A percentile compares a stretch with the other conserved stretches of the same genome.
Conservation (phyloP, 2,113 vertebrate species). For the Hoplias malabaricus region DNA sequence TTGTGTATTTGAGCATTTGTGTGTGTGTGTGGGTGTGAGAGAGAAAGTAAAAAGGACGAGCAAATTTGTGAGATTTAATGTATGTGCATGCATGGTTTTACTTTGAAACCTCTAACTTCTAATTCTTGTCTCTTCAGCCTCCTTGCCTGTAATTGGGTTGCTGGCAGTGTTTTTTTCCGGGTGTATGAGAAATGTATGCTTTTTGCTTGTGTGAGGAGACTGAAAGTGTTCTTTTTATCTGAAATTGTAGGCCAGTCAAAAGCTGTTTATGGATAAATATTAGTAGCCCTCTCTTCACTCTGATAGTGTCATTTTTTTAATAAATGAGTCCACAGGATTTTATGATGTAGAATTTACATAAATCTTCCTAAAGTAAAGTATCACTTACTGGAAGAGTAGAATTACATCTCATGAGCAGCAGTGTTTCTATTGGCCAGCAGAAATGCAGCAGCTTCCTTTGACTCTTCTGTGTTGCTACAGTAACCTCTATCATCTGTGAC, state of each 20-base stretch:
- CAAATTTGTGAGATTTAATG: too few relatives aligned
- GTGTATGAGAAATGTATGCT: not conserved
- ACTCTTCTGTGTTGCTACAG: not conserved
- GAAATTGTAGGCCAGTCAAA: not conserved
- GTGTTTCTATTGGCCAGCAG: not conserved
- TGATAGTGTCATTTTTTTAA: not conserved
- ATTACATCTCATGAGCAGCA: not conserved
- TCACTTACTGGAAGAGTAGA: not conserved
- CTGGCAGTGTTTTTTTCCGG: not conserved
- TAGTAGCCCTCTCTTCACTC: not conserved
- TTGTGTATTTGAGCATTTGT: not conserved
- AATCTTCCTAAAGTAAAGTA: not conserved
- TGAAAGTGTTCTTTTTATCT: not conserved
- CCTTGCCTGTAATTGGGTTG: not conserved
- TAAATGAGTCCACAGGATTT: not conserved
- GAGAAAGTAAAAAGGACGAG: too few relatives aligned
- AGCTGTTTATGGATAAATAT: not conserved
- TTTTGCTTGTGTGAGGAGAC: not conserved
- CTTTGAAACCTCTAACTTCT: constrained; percentile 1
- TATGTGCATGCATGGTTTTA: constrained; percentile 11
- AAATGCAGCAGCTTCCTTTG: constrained; percentile 9
- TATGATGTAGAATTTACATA: not conserved
- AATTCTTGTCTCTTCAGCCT: not conserved
- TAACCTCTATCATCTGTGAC: not conserved
- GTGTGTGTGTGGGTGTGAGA: constrained; percentile 20